These are phyloP conservation scores for Lates calcarifer DNA, from an alignment of 2,113 vertebrate genomes.

Conservation along the genomic window DNA sequence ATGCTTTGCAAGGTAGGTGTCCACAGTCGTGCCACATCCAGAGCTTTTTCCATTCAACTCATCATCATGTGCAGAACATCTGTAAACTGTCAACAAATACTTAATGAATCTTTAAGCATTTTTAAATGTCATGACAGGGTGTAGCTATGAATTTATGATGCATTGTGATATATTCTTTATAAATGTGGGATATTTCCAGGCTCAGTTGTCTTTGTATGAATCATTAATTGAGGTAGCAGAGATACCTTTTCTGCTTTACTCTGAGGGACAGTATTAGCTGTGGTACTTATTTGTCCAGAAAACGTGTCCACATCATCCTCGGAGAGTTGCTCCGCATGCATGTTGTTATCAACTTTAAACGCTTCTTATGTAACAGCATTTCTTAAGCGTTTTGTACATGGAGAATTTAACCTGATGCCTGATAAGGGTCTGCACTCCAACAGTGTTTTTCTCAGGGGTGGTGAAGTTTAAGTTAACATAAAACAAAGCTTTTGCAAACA, in stretches of 20 bases:
- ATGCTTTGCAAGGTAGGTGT: slow-evolving; percentile 96
- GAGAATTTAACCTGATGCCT: neutral
- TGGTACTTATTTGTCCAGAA: slow-evolving; percentile 18
- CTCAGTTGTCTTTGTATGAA: slow-evolving; percentile 51
- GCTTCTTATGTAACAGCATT: slow-evolving; percentile 3
- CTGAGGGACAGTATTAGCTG: neutral
- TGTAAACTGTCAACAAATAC: slow-evolving; percentile 18
- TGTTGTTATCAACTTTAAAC: slow-evolving; percentile 48
- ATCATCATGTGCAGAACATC: slow-evolving; percentile 3
- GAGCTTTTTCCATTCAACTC: neutral
- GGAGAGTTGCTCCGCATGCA: slow-evolving; percentile 17
- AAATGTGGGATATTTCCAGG: slow-evolving; percentile 39
- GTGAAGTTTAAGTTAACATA: neutral
- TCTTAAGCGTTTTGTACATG: neutral
- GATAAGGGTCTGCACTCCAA: neutral
- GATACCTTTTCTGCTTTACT: neutral
- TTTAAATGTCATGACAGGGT: slow-evolving; percentile 24
- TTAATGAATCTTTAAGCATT: slow-evolving; percentile 33
- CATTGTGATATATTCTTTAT: slow-evolving; percentile 45
- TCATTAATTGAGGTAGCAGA: slow-evolving; percentile 32
- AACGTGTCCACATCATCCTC: neutral
- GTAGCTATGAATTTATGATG: slow-evolving; percentile 32
- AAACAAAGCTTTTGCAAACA: neutral
- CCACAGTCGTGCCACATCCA: slow-evolving; percentile 11
- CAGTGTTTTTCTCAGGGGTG: neutral